These are phyloP conservation scores for Diarsia rubi DNA, from an alignment of 2,888 invertebrate genomes.

Conservation along the genomic window DNA sequence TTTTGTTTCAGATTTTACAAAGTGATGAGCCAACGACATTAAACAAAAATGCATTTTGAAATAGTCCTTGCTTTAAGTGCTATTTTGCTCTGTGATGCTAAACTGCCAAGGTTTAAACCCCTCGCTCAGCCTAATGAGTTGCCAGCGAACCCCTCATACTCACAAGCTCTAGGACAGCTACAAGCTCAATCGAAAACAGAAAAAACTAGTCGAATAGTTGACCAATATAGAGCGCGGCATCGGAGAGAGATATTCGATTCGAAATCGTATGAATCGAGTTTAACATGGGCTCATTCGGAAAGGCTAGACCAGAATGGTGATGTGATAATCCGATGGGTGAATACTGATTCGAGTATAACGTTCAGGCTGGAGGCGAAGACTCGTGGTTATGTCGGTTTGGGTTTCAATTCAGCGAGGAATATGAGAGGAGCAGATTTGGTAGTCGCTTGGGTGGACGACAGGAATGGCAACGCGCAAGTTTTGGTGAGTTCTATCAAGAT, in stretches of 20 bases:
- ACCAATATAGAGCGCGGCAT: constrained; percentile 82
- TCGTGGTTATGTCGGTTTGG: constrained; percentile 96
- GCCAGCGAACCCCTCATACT: constrained; percentile 78
- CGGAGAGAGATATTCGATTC: constrained; percentile 86
- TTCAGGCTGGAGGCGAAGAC: constrained; percentile 96
- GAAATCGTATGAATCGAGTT: constrained; percentile 84
- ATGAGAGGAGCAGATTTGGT: constrained; percentile 96
- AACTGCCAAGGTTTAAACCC: constrained; percentile 81
- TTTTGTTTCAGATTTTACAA: constrained; percentile 83
- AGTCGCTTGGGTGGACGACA: constrained; percentile 96
- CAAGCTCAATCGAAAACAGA: constrained; percentile 82
- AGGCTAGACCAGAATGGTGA: constrained; percentile 90
- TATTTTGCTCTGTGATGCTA: constrained; percentile 86
- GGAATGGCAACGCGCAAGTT: constrained; percentile 92
- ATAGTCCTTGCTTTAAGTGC: constrained; percentile 81
- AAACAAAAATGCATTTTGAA: constrained; percentile 83
- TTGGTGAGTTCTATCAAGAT: constrained; percentile 92
- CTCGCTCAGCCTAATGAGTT: constrained; percentile 80
- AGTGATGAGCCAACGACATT: constrained; percentile 79
- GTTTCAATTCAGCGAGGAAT: constrained; percentile 95
- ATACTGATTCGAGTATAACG: constrained; percentile 94
- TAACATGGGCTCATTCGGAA: constrained; percentile 92
- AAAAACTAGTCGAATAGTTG: constrained; percentile 84
- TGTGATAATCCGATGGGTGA: constrained; percentile 93
- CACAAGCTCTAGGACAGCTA: constrained; percentile 76